Conservation (phyloP, 2,113 vertebrate genomes). For the Oryzias javanicus region DNA sequence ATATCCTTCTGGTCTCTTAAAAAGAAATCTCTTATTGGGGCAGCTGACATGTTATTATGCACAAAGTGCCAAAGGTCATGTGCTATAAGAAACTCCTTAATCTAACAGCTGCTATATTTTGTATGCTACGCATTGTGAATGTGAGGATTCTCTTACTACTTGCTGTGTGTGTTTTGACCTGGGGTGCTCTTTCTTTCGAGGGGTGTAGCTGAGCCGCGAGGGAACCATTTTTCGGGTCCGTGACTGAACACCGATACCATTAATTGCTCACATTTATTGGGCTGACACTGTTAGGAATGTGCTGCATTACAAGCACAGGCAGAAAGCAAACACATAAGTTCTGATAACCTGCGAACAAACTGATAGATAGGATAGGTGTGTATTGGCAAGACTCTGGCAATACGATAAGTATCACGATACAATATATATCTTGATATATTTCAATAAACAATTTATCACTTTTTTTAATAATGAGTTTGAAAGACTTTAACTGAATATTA, state of each 20-base stretch:
- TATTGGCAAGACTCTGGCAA: too few species aligned
- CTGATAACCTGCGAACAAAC: too few species aligned
- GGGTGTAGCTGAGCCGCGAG: conserved; percentile 12
- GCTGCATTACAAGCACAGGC: too few species aligned
- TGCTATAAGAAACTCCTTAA: not conserved
- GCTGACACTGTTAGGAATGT: too few species aligned
- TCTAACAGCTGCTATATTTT: not conserved
- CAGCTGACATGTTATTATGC: conserved; percentile 10
- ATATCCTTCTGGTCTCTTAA: conserved; percentile 26
- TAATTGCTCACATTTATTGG: too few species aligned
- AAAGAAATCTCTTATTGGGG: conserved; percentile 21
- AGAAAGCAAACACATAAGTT: too few species aligned
- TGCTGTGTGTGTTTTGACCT: not conserved
- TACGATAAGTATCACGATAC: too few species aligned
- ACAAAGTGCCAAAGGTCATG: conserved; percentile 6
- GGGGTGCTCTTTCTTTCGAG: not conserved
- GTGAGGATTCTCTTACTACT: not conserved
- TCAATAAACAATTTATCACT: too few species aligned
- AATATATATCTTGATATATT: too few species aligned
- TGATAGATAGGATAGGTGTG: too few species aligned
- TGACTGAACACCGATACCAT: conserved; percentile 1
- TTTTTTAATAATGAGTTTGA: too few species aligned
- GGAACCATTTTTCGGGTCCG: conserved; percentile 7
- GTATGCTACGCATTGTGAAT: not conserved
- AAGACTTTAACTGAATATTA: too few species aligned